Evolutionary conservation across 2,888 invertebrate species (phyloP), one percentile per base, ranked within the genome.

Genomic region (Morpho helenor): DNA sequence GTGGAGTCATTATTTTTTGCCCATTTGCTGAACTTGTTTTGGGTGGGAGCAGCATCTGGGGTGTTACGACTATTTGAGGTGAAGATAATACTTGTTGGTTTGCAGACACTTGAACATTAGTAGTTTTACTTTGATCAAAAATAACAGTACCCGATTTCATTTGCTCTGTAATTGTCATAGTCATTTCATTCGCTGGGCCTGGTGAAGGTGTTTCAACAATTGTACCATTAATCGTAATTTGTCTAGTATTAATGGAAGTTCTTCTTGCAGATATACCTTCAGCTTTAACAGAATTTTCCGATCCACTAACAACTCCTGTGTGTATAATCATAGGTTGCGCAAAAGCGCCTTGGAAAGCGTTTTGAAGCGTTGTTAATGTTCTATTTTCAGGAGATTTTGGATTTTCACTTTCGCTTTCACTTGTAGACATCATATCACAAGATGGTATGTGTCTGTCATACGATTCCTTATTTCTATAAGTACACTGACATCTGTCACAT

Each of bases 401-500:
- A 69, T 92, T 92, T 69, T 96, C 96, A 39, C 95, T 95, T 73
- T 96, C 96, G 73, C 96, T 96, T 79, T 96, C 96, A 75, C 95
- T 96, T 0, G 95, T 95, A 31, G 94, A 93, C 83, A 96, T 93
- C 76, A 94, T 93, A 69, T 96, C 96, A 75, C 97, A 97, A 31
- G 92, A 93, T 7, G 93, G 91, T 61, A 96, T 85, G 76, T 97
- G 97, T 49, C 96, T 91, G 70, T 96, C 94, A 73, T 95, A 97
- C 56, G 96, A 96, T 61, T 95, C 94, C 64, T 94, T 94, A 52
- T 96, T 96, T 70, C 96, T 91, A 73, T 96, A 97, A 2, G 96
- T 96, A 73, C 97, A 95, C 71, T 96, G 96, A 75, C 98, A 98
- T 64, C 96, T 93, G 68, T 95, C 94, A 80, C 98, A 98, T 71